Conservation (phyloP, 2,888 invertebrate genomes). For the Lasioglossum pauxillum region DNA sequence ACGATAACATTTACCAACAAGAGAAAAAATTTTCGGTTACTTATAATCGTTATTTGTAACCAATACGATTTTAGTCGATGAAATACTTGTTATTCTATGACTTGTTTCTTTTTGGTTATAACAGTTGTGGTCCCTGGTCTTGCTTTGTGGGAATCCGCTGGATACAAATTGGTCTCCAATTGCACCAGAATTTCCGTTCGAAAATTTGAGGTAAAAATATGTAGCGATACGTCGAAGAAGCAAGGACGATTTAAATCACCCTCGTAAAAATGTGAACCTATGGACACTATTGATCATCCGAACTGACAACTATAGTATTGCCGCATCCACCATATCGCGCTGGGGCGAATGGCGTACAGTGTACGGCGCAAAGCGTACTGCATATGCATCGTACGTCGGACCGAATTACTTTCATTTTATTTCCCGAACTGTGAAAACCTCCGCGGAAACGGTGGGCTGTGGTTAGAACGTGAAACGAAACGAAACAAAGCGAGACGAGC, state of each 20-base stretch:
- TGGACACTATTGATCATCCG: neutral
- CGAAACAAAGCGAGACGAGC: neutral
- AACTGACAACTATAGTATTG: neutral
- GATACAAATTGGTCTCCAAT: neutral
- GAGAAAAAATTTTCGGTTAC: no score
- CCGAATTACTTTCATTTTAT: conserved; percentile 2
- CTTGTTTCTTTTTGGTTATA: no score
- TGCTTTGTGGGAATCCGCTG: neutral
- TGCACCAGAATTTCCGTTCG: neutral
- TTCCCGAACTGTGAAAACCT: neutral
- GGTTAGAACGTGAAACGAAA: neutral
- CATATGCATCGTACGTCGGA: neutral
- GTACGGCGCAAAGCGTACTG: neutral
- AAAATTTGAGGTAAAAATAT: neutral
- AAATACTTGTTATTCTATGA: no score
- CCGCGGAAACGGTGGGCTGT: neutral
- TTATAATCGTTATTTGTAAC: no score
- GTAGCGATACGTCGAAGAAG: no score
- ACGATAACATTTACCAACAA: no score
- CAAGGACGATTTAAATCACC: neutral
- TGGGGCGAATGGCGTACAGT: neutral
- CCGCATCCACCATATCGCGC: neutral
- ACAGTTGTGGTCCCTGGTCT: no score
- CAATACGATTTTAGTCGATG: no score
- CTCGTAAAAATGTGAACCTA: neutral